phyloP scores from a whole-genome alignment of 2,888 invertebrate species.

The Scaptomyza caliginosa region DNA sequence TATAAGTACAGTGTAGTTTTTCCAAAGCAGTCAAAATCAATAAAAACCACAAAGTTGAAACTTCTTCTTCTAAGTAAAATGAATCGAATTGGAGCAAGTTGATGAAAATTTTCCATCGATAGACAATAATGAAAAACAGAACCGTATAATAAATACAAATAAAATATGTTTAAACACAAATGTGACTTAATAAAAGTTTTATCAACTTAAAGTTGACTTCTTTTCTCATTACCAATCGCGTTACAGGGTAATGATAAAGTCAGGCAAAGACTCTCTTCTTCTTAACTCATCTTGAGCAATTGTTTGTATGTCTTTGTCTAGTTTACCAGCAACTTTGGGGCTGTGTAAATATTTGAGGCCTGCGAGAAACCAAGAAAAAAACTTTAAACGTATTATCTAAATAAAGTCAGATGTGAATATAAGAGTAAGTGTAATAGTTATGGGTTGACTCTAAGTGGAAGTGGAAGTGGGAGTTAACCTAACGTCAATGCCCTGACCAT shows the following conservation, averaged over 20 bases:
- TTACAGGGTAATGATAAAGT: constrained; percentile 11
- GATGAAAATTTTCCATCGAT: constrained; percentile 43
- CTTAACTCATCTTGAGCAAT: constrained; percentile 37
- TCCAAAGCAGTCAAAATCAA: constrained; percentile 22
- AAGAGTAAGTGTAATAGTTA: constrained; percentile 35
- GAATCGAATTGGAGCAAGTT: constrained; percentile 10
- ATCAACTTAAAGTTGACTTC: background rate
- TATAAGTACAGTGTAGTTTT: constrained; percentile 28
- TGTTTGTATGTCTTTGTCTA: constrained; percentile 54
- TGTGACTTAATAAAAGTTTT: no score
- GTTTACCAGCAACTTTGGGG: constrained; percentile 52
- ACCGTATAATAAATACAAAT: constrained; percentile 47
- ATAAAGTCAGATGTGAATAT: constrained; percentile 70
- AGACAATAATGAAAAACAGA: constrained; percentile 57
- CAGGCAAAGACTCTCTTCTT: constrained; percentile 26
- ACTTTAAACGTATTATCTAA: constrained; percentile 69
- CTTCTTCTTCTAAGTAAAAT: background rate
- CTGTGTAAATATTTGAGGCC: constrained; percentile 62
- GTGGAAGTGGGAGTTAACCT: constrained; percentile 7
- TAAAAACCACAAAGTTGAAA: constrained; percentile 38
- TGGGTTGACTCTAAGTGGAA: constrained; percentile 7
- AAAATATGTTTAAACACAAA: constrained; percentile 45
- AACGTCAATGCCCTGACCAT: constrained; percentile 54
- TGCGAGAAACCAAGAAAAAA: constrained; percentile 30
- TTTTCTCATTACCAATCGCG: no score